Base-by-base conservation (phyloP, 2,113 vertebrate species). In the Clarias macrocephalus region DNA sequence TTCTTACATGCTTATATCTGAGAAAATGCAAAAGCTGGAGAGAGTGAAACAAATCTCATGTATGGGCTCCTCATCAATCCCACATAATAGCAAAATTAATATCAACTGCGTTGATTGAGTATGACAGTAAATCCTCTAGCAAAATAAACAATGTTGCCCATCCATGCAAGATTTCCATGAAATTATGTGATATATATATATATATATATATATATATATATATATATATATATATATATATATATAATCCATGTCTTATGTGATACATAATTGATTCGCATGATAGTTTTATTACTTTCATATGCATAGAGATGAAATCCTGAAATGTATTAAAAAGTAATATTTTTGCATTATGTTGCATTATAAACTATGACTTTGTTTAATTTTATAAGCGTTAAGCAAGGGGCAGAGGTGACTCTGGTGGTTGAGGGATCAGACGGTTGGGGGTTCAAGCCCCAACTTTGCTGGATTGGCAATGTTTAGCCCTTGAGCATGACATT, bases 31-130 rank as follows among this genome's bases (percentile, higher is more conserved):
- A 73, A 80, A 62, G 28, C 19, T 73, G 52, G 52, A 68, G 30
- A 86, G 48, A 73, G 23, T 15, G 54, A 80, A 87, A 84, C 59
- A 56, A 62, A 84, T 56, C 80, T 2, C 12, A 80, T 33, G 16
- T 85, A 42, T 28, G 37, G 68, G 37, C 10, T 73, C 76, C 8
- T 81, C 48, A 59, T 56, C 63, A 79, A 79, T 59, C 63, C 65
- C 77, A 86, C 77, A 81, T 86, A 30, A 86, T 81, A 86, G 76
- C 28, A 70, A 68, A 57, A 30, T 54, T 42, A 59, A 79, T 76
- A 19, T 60, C 82, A 30, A 28, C 42, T 33, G 52, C 23, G 68
- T 73, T 3, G 56, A 84, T 57, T 84, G 54, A 84, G 54, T 37
- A 23, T 73, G 83, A 84, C 66, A 72, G 83, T 16, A 80, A 85